These are phyloP conservation scores for Sarcophaga caerulescens DNA, from an alignment of 2,888 invertebrate genomes.

Conservation along the genomic window DNA sequence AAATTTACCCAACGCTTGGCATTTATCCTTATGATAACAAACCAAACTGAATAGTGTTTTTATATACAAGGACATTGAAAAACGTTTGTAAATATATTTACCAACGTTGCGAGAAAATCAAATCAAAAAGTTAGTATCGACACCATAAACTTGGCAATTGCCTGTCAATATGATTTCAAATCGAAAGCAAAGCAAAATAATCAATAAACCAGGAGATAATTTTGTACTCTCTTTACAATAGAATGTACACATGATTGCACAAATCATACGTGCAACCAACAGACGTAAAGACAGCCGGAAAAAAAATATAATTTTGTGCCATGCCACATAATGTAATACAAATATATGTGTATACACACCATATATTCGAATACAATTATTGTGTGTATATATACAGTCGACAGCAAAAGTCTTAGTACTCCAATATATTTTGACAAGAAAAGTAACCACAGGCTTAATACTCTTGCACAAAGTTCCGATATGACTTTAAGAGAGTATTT, in stretches of 20 bases:
- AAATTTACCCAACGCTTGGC: not conserved
- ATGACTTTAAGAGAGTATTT: too few species aligned
- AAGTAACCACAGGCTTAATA: too few species aligned
- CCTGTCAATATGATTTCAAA: slow-evolving; percentile 33
- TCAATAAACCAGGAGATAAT: slow-evolving; percentile 52
- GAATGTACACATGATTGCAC: slow-evolving; percentile 52
- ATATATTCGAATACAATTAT: too few species aligned
- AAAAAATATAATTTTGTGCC: too few species aligned
- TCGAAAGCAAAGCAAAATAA: slow-evolving; percentile 9
- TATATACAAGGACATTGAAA: slow-evolving; percentile 5
- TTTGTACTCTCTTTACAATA: slow-evolving; percentile 35
- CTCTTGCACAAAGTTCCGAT: too few species aligned
- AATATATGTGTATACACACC: too few species aligned
- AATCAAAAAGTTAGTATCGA: slow-evolving; percentile 21
- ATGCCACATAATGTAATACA: not conserved
- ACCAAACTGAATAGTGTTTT: too few species aligned
- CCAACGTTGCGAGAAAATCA: slow-evolving; percentile 41
- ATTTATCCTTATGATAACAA: not conserved
- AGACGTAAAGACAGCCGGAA: not conserved
- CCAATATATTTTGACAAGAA: too few species aligned
- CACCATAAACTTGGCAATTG: slow-evolving; percentile 30
- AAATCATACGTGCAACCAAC: slow-evolving; percentile 41
- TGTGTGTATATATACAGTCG: too few species aligned
- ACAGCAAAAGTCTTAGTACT: too few species aligned
- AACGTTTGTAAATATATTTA: slow-evolving; percentile 5